Percentiles rank a stretch among this genome's conserved stretches.
phyloP scores from a whole-genome alignment of 2,888 invertebrate genomes.

The Aethes cnicana region DNA sequence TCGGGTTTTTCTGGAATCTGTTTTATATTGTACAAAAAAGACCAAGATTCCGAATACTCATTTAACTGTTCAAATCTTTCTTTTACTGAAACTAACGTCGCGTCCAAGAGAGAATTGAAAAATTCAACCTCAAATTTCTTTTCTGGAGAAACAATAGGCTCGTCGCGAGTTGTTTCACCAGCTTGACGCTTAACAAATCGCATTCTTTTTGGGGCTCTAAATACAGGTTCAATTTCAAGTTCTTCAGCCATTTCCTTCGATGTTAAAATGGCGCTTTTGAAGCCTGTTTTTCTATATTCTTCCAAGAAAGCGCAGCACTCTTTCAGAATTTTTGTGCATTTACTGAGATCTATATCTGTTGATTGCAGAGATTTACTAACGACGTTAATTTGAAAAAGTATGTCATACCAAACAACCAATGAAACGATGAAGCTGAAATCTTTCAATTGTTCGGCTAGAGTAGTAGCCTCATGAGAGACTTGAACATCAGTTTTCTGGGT shows the following conservation, averaged over 20 bases:
- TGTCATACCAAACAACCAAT: slow-evolving; percentile 47
- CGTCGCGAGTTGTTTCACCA: slow-evolving; percentile 34
- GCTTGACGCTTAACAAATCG: slow-evolving; percentile 37
- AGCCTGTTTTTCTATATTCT: slow-evolving; percentile 30
- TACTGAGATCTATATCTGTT: slow-evolving; percentile 32
- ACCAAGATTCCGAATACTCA: slow-evolving; percentile 37
- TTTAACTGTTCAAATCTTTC: slow-evolving; percentile 38
- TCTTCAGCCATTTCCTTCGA: slow-evolving; percentile 37
- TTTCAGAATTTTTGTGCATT: slow-evolving; percentile 33
- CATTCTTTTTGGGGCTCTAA: slow-evolving; percentile 35
- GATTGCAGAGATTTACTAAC: slow-evolving; percentile 35
- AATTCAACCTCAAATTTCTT: not conserved
- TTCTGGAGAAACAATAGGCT: not conserved
- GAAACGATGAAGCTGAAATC: slow-evolving; percentile 41
- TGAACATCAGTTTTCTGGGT: slow-evolving; percentile 35
- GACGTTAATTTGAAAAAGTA: slow-evolving; percentile 37
- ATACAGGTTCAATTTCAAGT: slow-evolving; percentile 36
- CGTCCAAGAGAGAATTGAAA: slow-evolving; percentile 21
- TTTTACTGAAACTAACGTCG: slow-evolving; percentile 36
- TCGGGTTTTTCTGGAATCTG: slow-evolving; percentile 37
- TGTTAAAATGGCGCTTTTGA: slow-evolving; percentile 35
- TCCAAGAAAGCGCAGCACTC: slow-evolving; percentile 42
- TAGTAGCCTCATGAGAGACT: slow-evolving; percentile 33
- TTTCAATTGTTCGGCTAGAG: slow-evolving; percentile 32
- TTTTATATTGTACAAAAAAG: slow-evolving; percentile 37